These are phyloP conservation scores for Byasa hedistus DNA, from an alignment of 2,888 invertebrate genomes.

Conservation along the genomic window DNA sequence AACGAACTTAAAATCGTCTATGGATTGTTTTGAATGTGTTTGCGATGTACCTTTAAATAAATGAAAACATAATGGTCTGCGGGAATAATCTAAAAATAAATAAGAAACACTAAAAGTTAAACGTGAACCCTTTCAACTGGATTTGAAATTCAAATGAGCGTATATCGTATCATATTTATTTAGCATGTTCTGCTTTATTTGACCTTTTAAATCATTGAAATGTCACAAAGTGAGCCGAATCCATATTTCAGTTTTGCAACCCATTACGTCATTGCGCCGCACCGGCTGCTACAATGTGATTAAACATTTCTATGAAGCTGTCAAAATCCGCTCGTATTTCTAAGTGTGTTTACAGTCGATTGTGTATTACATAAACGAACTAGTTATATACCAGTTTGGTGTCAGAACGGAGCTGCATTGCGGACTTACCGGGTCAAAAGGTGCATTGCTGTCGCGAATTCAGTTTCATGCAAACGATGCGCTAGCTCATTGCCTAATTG, in stretches of 20 bases:
- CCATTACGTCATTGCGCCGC: conserved; percentile 36
- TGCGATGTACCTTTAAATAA: conserved; percentile 4
- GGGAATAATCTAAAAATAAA: conserved; percentile 23
- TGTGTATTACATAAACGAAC: conserved; percentile 44
- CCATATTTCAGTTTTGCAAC: conserved; percentile 48
- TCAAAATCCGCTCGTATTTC: conserved; percentile 12
- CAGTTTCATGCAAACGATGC: conserved; percentile 45
- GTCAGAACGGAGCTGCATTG: conserved; percentile 64
- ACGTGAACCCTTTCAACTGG: conserved; percentile 12
- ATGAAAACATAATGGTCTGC: conserved; percentile 11
- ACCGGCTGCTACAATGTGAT: conserved; percentile 25
- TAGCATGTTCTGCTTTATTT: conserved; percentile 32
- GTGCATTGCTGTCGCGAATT: conserved; percentile 62
- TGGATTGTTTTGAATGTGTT: conserved; percentile 5
- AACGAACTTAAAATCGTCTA: conserved; percentile 11
- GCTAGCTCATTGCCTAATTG: conserved; percentile 28
- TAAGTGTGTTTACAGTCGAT: conserved; percentile 11
- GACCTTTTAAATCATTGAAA: conserved; percentile 55
- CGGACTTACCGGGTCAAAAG: conserved; percentile 60
- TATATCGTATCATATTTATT: conserved; percentile 5
- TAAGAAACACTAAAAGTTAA: conserved; percentile 8
- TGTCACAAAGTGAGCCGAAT: conserved; percentile 49
- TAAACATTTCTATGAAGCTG: conserved; percentile 27
- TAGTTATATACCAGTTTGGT: conserved; percentile 54
- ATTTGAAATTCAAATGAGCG: conserved; percentile 22